A percentile compares a stretch with the other conserved stretches of the same genome.
Evolutionary conservation across 2,113 vertebrate species (phyloP).

Genomic region (Mastomys coucha): DNA sequence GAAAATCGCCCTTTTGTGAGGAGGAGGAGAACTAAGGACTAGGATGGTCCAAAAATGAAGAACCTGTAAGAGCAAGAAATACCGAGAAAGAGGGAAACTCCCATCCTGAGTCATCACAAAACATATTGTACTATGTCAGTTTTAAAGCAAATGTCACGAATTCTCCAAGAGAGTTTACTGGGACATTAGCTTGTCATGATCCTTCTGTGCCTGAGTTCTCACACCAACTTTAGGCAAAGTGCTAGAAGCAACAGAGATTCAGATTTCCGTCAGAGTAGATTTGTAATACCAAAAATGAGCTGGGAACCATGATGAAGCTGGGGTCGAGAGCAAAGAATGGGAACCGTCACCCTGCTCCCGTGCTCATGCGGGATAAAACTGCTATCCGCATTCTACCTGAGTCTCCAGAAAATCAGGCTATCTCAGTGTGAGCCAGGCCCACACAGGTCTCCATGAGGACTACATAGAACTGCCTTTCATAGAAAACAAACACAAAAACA

Average conservation of each 20-base stretch:
- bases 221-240: neutral
- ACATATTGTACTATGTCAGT: neutral
- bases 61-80: neutral
- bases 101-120: neutral
- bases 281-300: neutral
- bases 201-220: neutral
- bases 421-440: neutral
- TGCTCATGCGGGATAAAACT: neutral
- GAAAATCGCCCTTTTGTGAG: neutral
- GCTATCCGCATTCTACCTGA: neutral
- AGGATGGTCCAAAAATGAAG: neutral
- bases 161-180: neutral
- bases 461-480: neutral
- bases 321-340: too few species aligned
- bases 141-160: neutral
- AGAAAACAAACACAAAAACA: neutral
- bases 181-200: neutral
- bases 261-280: neutral
- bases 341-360: too few species aligned
- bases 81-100: neutral
- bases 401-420: neutral
- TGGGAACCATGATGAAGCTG: neutral
- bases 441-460: neutral
- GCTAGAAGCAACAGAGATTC: neutral
- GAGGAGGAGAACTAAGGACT: neutral